Conservation (phyloP, 2,113 vertebrate species). For the Ptilorrhoa leucosticta region DNA sequence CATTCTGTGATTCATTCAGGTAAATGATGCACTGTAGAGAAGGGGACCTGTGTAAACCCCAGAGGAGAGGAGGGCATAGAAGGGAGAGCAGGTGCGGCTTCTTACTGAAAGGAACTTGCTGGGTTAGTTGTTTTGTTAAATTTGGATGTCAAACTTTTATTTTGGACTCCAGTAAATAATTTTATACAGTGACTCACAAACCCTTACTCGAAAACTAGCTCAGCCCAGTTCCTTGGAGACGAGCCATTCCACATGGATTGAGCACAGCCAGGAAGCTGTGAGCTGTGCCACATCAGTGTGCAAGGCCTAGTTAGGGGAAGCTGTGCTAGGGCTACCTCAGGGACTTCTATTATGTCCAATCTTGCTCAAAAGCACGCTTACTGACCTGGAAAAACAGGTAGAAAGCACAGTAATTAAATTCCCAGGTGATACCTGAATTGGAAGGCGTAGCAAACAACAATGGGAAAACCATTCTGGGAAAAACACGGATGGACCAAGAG, state of each 20-base stretch:
- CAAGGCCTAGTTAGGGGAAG: neutral
- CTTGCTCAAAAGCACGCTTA: neutral
- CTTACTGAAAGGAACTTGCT: neutral
- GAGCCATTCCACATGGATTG: neutral
- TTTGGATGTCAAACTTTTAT: neutral
- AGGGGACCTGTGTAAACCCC: neutral
- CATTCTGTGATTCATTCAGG: neutral
- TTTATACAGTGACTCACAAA: neutral
- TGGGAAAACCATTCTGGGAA: neutral
- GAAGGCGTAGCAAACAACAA: neutral
- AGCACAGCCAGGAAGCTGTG: neutral
- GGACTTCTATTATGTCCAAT: neutral
- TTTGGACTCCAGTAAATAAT: neutral
- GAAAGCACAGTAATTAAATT: neutral
- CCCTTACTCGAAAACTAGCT: neutral
- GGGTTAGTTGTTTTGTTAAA: neutral
- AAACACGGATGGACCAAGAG: neutral
- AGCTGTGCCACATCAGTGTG: neutral
- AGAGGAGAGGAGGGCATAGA: neutral
- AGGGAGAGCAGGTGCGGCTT: neutral
- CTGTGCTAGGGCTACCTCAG: neutral
- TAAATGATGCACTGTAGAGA: neutral
- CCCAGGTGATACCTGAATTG: neutral
- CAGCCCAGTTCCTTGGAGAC: neutral
- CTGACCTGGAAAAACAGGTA: constrained; percentile 20